phyloP scores from a whole-genome alignment of 2,888 invertebrate genomes.

The Cephalotes varians region DNA sequence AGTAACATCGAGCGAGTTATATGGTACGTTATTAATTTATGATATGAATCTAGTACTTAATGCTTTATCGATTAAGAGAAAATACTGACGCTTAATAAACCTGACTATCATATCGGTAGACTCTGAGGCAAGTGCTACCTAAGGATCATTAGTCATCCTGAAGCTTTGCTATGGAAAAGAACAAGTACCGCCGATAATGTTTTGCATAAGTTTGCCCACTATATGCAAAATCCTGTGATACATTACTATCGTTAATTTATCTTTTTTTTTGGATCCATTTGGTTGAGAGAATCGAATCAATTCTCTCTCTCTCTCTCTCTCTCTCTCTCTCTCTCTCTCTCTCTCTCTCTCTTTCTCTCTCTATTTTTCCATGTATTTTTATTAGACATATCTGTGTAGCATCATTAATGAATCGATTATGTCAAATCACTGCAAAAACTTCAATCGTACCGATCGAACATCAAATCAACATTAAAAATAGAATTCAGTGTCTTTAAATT shows the following conservation, averaged over 20 bases:
- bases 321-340: not conserved
- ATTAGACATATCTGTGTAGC: conserved; percentile 4
- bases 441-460: not conserved
- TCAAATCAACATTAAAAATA: not conserved
- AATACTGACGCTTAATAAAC: conserved; percentile 32
- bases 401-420: not conserved
- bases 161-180: conserved; percentile 30
- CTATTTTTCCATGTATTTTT: not conserved
- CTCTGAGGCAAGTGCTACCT: conserved; percentile 24
- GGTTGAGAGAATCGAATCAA: not conserved
- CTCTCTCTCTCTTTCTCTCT: not conserved
- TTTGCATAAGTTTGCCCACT: conserved; percentile 6
- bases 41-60: conserved; percentile 14
- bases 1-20: not conserved
- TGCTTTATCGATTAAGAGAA: not conserved
- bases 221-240: conserved; percentile 26
- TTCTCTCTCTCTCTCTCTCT: not conserved
- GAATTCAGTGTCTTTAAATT: conserved; percentile 22
- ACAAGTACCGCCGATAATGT: conserved; percentile 25
- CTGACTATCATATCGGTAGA: not conserved
- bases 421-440: not conserved
- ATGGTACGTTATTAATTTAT: conserved; percentile 3
- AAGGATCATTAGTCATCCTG: conserved; percentile 29
- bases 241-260: conserved; percentile 22
- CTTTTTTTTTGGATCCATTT: not conserved